Evolutionary conservation across 2,888 invertebrate genomes (phyloP).

Genomic region (Plusia festucae): DNA sequence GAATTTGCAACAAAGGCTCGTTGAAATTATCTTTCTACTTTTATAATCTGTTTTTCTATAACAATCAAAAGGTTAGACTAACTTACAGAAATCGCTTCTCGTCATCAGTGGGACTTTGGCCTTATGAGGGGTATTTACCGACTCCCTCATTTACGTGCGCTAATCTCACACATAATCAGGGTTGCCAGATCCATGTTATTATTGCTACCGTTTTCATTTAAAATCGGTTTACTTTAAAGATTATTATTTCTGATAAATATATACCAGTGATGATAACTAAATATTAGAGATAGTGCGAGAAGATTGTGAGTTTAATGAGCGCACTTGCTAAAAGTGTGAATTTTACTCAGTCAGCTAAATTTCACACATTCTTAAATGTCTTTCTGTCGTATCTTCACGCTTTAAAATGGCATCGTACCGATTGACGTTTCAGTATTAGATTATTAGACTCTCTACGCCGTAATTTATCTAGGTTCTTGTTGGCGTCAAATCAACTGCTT

Average conservation of each 20-base stretch:
- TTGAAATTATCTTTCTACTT: not conserved
- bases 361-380: too few relatives aligned
- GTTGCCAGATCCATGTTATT: conserved; percentile 24
- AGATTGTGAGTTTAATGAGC: too few relatives aligned
- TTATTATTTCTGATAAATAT: not conserved
- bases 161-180: conserved; percentile 38
- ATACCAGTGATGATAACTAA: not conserved
- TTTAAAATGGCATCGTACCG: too few relatives aligned
- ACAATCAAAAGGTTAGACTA: too few relatives aligned
- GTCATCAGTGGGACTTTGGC: not conserved
- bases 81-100: not conserved
- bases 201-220: not conserved
- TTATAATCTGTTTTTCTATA: not conserved
- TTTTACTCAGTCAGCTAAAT: too few relatives aligned
- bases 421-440: too few relatives aligned
- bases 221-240: not conserved
- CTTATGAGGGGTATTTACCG: conserved; percentile 71
- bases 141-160: conserved; percentile 50
- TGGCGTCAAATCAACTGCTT: too few relatives aligned
- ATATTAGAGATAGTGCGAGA: not conserved
- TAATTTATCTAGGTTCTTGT: too few relatives aligned
- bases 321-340: too few relatives aligned
- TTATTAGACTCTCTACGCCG: too few relatives aligned
- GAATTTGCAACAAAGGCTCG: too few relatives aligned
- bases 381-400: too few relatives aligned